Evolutionary conservation across 2,888 invertebrate species (phyloP).

Genomic region (Cartodere bifasciata): DNA sequence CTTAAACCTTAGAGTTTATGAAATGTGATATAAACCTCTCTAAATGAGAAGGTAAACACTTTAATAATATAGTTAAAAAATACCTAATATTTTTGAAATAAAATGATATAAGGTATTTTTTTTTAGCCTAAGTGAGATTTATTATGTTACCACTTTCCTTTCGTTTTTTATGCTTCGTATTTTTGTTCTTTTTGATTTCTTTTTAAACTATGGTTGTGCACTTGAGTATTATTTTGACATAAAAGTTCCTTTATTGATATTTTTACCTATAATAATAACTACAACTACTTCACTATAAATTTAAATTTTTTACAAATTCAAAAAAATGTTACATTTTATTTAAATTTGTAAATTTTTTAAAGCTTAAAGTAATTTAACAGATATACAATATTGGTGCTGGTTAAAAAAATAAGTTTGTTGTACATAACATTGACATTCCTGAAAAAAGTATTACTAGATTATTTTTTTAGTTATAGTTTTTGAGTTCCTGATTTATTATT

Average conservation of each 20-base stretch:
- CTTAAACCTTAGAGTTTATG: slow-evolving; percentile 23
- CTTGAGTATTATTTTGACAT: slow-evolving; percentile 24
- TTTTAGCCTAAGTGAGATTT: slow-evolving; percentile 27
- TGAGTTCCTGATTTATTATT: slow-evolving; percentile 5
- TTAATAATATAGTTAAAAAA: slow-evolving; percentile 3
- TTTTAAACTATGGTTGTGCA: slow-evolving; percentile 26
- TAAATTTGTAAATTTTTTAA: no score
- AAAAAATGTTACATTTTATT: no score
- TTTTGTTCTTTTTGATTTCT: no score
- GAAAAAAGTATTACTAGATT: slow-evolving; percentile 38
- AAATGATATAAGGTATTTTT: slow-evolving; percentile 11
- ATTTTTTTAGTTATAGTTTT: slow-evolving; percentile 11
- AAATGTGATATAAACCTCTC: slow-evolving; percentile 28
- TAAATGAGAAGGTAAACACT: slow-evolving; percentile 6
- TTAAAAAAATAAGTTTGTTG: slow-evolving; percentile 31
- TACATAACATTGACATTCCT: slow-evolving; percentile 36
- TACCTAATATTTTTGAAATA: neutral
- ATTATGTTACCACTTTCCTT: slow-evolving; percentile 32
- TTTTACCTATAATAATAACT: no score
- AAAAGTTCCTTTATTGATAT: no score
- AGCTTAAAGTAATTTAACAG: no score
- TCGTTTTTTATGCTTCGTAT: no score
- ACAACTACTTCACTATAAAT: no score
- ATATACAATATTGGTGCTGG: slow-evolving; percentile 36
- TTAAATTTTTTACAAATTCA: no score